A percentile compares a stretch with the other conserved stretches of the same genome.
Evolutionary conservation across 2,113 vertebrate genomes (phyloP).

Genomic region (Chinchilla lanigera): DNA sequence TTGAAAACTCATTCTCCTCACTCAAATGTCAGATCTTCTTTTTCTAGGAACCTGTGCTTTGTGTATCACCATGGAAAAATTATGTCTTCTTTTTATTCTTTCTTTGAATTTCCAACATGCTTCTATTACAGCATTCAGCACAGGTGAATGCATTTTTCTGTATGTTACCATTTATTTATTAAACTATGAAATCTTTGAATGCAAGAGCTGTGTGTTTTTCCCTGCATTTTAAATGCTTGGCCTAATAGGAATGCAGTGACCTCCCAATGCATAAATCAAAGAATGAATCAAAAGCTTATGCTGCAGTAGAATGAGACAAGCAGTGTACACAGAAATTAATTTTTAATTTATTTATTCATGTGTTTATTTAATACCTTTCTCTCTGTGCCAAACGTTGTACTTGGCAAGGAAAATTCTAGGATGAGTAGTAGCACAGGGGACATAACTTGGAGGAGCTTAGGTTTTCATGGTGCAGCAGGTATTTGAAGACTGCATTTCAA

Average conservation of each 20-base stretch:
- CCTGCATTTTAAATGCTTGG: neutral
- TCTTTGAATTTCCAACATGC: neutral
- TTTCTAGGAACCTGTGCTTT: neutral
- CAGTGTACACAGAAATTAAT: neutral
- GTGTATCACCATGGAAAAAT: fast-evolving
- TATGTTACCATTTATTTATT: neutral
- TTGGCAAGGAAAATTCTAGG: neutral
- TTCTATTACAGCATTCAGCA: neutral
- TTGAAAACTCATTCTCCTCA: neutral
- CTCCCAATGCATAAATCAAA: neutral
- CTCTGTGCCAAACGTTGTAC: neutral
- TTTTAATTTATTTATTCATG: neutral
- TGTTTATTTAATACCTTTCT: neutral
- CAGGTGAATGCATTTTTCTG: neutral
- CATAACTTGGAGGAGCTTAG: neutral
- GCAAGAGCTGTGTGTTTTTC: neutral
- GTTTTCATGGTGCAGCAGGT: neutral
- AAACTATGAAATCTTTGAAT: neutral
- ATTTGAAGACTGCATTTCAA: neutral
- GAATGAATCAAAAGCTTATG: neutral
- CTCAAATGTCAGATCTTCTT: neutral
- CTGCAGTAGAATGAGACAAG: neutral
- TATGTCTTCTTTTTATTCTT: neutral
- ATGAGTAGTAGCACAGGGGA: neutral
- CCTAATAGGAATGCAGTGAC: neutral